These are phyloP conservation scores for Colletes latitarsis DNA, from an alignment of 1,140 invertebrate species.

Conservation along the genomic window DNA sequence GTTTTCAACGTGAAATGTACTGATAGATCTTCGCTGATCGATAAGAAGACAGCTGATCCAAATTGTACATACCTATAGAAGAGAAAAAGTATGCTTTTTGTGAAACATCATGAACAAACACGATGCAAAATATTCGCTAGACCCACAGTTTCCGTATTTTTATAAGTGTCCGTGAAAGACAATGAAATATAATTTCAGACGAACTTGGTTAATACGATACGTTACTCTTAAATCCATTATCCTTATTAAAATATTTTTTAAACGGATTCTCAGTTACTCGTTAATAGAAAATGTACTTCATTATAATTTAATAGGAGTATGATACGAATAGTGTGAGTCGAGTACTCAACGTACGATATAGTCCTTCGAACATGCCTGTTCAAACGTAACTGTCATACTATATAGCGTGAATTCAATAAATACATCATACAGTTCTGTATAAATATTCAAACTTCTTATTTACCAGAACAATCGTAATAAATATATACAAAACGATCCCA, in stretches of 20 bases:
- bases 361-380: conserved; percentile 7
- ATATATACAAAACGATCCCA: conserved; percentile 36
- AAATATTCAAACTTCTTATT: conserved; percentile 16
- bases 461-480: conserved; percentile 5
- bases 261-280: too few relatives aligned
- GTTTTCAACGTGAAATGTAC: background rate
- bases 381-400: conserved; percentile 28
- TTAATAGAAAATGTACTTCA: too few relatives aligned
- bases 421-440: conserved; percentile 30
- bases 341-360: conserved; percentile 3
- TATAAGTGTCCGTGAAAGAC: background rate
- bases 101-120: background rate
- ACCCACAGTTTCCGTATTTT: background rate
- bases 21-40: background rate
- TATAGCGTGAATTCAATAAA: conserved; percentile 42
- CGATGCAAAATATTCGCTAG: background rate
- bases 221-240: too few relatives aligned
- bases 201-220: background rate
- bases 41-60: background rate
- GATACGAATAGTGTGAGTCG: background rate
- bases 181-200: background rate
- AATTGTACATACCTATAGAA: background rate
- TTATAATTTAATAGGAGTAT: too few relatives aligned
- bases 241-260: too few relatives aligned
- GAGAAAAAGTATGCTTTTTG: background rate